Base-by-base conservation (phyloP, 2,888 invertebrate species). In the Colletes collaris region DNA sequence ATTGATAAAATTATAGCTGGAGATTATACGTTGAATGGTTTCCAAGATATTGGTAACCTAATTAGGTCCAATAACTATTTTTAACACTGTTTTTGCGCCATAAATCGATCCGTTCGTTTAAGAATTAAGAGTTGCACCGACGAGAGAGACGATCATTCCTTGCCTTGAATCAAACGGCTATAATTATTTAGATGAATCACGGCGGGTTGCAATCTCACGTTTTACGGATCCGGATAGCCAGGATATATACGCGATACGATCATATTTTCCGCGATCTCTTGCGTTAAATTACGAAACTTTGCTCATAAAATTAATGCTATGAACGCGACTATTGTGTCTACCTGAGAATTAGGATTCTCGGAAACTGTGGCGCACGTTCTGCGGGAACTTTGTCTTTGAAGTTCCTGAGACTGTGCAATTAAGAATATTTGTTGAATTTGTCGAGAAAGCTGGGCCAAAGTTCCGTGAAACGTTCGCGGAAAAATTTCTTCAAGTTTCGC, bases 271-370 rank as follows among this genome's bases (percentile, higher is more conserved):
- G 6, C 40, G 4, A 37, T 56, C 40, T 40, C 66, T 60, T 37
- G 56, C 37, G 56, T 80, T 49, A 80, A 80, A 79, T 79, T 79
- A 58, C 72, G 59, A 80, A 79, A 79, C 59, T 79, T 79, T 56
- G 49, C 67, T 64, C 67, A 13, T 80, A 71, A 80, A 72, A 71
- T 79, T 79, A 79, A 79, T 79, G 35, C 72, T 46, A 44, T 19
- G 46, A 66, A 66, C 65, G 65, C 69, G 63, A 64, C 63, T 64
- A 77, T 78, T 76, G 69, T 77, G 55, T 65, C 64, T 69, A 64
- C 69, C 59, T 60, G 59, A 60, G 77, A 64, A 76, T 78, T 78
- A 64, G 77, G 68, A 76, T 59, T 16, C 59, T 53, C 19, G n/a
- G n/a, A 4, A 52, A 56, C 52, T 53, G 63, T 11, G 68, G 44